These are phyloP conservation scores for Leptobrachium leishanense DNA, from an alignment of 2,113 vertebrate species.

Conservation along the genomic window DNA sequence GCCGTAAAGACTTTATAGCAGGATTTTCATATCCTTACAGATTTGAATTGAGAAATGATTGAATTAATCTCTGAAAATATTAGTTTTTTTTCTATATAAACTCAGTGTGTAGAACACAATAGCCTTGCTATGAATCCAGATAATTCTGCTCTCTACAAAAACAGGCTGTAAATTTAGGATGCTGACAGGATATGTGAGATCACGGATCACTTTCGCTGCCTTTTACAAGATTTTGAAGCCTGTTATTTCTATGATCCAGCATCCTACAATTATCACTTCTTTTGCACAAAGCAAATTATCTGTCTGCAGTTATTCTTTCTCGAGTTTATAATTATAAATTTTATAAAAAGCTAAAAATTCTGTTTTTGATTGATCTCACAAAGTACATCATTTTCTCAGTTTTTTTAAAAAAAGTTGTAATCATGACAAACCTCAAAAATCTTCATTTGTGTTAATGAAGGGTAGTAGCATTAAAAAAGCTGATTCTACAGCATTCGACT, in stretches of 20 bases:
- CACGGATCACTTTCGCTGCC: background rate
- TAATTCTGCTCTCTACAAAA: constrained; percentile 9
- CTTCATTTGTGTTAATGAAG: no score
- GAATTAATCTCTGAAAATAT: constrained; percentile 9
- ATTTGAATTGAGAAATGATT: background rate
- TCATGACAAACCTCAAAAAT: no score
- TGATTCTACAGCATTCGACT: no score
- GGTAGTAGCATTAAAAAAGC: no score
- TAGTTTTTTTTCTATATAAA: background rate
- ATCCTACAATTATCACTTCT: constrained; percentile 3
- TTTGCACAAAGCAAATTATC: background rate
- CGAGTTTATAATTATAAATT: background rate
- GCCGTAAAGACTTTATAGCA: no score
- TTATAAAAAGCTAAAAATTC: background rate
- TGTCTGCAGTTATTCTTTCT: background rate
- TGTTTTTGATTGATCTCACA: background rate
- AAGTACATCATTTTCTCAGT: background rate
- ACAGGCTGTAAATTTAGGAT: background rate
- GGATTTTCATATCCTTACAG: background rate
- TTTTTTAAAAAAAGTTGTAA: no score
- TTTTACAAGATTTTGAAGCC: constrained; percentile 4
- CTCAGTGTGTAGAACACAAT: background rate
- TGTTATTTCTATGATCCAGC: constrained; percentile 1
- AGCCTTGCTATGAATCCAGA: background rate
- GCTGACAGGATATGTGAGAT: constrained; percentile 4